These are phyloP conservation scores for Lamellibrachia luymesi DNA, from an alignment of 1,140 invertebrate genomes.

Conservation along the genomic window DNA sequence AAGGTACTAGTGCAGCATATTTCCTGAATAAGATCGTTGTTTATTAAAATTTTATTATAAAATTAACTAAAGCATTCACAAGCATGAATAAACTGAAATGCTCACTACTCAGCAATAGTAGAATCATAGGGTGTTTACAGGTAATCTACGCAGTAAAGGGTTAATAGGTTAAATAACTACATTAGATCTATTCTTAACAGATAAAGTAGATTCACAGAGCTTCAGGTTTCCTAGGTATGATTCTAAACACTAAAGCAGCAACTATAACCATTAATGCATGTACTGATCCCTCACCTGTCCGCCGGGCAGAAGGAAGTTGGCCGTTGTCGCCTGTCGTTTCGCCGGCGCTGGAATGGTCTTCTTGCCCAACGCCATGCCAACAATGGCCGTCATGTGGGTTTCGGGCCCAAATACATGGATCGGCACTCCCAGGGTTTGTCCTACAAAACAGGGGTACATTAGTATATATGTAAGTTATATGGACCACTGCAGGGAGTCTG, in stretches of 20 bases:
- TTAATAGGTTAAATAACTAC: no score
- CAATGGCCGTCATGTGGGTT: conserved; percentile 99
- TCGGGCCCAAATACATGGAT: conserved; percentile 96
- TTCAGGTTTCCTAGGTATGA: background rate
- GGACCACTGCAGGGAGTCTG: no score
- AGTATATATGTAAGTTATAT: background rate
- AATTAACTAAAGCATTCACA: background rate
- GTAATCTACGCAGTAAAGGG: no score
- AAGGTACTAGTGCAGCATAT: background rate
- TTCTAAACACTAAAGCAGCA: background rate
- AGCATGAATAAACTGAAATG: no score
- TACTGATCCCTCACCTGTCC: conserved; percentile 34
- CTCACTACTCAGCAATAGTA: no score
- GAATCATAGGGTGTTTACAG: no score
- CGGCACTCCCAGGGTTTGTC: conserved; percentile 82
- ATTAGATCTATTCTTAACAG: background rate
- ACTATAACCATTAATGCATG: background rate
- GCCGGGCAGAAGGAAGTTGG: conserved; percentile 85
- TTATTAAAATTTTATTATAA: background rate
- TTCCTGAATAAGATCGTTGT: background rate
- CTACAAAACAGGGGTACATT: conserved; percentile 57
- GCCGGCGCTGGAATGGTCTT: conserved; percentile 76
- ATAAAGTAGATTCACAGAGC: background rate
- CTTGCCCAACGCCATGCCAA: conserved; percentile 94
- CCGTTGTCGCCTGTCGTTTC: conserved; percentile 69